These are phyloP conservation scores for Agrotis ipsilon DNA, from an alignment of 2,888 invertebrate species.

Conservation along the genomic window DNA sequence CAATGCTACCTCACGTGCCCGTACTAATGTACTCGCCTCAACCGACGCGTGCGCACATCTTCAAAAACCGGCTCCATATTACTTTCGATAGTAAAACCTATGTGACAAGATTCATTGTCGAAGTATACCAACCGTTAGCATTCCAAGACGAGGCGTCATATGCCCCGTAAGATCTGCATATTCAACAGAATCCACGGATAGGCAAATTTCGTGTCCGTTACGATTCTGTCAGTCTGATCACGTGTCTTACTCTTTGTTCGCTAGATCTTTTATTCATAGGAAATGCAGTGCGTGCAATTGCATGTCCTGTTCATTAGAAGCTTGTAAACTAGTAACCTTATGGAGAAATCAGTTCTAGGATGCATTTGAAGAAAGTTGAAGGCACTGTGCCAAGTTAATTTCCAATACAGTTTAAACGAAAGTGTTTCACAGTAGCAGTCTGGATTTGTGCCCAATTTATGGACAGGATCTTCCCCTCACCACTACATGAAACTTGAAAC, in stretches of 20 bases:
- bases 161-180: conserved; percentile 83
- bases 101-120: conserved; percentile 75
- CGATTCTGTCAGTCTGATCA: conserved; percentile 78
- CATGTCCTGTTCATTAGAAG: conserved; percentile 66
- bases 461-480: background rate
- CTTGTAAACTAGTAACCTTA: conserved; percentile 74
- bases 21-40: conserved; percentile 52
- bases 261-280: conserved; percentile 81
- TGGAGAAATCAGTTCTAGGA: conserved; percentile 59
- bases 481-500: background rate
- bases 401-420: conserved; percentile 1
- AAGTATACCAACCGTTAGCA: conserved; percentile 88
- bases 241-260: conserved; percentile 75
- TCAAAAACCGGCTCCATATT: conserved; percentile 74
- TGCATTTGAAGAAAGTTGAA: conserved; percentile 48
- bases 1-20: conserved; percentile 43
- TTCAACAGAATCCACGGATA: conserved; percentile 84
- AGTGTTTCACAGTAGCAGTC: background rate
- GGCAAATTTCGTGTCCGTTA: conserved; percentile 82
- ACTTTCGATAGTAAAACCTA: conserved; percentile 75
- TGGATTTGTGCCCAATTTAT: background rate
- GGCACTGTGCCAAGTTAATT: conserved; percentile 22
- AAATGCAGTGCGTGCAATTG: conserved; percentile 72
- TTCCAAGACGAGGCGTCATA: conserved; percentile 84
- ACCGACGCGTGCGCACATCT: conserved; percentile 72